These are phyloP conservation scores for Pristionchus arcanus DNA, from an alignment of 2,888 invertebrate species.

Conservation along the genomic window DNA sequence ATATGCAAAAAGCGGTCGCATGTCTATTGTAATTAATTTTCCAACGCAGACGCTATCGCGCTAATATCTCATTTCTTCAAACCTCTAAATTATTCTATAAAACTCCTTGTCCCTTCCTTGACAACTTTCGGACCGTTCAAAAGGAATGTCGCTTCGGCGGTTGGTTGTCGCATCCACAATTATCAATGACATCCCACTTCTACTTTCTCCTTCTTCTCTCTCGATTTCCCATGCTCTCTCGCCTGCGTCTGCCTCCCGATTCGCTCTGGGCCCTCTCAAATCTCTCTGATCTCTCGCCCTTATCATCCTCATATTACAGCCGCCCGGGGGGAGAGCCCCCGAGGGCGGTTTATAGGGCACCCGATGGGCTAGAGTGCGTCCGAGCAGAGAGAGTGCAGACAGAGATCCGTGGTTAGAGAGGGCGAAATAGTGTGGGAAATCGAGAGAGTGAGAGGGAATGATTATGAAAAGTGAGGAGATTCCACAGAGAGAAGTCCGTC, in stretches of 20 bases:
- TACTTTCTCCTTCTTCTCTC: constrained; percentile 19
- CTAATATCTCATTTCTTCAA: too few relatives aligned
- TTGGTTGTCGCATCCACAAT: constrained; percentile 8
- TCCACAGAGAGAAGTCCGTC: constrained; percentile 35
- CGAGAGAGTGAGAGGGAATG: not conserved
- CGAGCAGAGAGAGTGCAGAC: constrained; percentile 1
- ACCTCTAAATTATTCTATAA: too few relatives aligned
- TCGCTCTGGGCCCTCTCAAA: not conserved
- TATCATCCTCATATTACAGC: constrained; percentile 49
- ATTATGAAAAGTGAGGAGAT: constrained; percentile 46
- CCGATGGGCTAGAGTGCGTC: not conserved
- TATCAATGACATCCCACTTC: constrained; percentile 36
- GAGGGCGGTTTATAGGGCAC: constrained; percentile 46
- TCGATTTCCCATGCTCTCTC: not conserved
- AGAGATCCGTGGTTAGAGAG: not conserved
- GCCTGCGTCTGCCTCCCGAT: not conserved
- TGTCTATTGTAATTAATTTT: too few relatives aligned
- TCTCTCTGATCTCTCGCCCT: not conserved
- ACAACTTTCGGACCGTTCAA: not conserved
- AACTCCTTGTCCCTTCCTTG: too few relatives aligned
- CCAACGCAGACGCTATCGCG: too few relatives aligned
- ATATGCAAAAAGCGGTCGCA: too few relatives aligned
- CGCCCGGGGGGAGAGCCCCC: constrained; percentile 22
- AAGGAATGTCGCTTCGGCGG: constrained; percentile 4
- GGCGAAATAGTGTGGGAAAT: not conserved